Conservation (phyloP, 2,113 vertebrate genomes). For the Tautogolabrus adspersus region DNA sequence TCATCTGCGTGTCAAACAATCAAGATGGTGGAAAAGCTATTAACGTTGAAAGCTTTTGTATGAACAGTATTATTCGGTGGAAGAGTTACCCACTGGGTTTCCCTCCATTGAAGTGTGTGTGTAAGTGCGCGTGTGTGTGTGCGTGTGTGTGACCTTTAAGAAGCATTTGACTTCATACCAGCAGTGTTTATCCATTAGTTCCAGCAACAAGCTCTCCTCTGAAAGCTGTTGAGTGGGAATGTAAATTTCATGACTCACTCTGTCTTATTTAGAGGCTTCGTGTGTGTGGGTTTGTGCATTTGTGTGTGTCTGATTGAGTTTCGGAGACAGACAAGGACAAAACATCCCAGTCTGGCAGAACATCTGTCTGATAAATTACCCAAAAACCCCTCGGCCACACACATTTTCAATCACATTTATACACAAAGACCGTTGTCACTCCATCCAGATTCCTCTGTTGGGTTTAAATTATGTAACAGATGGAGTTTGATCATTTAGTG, state of each 20-base stretch:
- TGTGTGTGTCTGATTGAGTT: constrained; percentile 10
- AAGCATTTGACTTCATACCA: constrained; percentile 48
- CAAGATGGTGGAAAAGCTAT: constrained; percentile 61
- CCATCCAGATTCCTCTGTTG: not conserved
- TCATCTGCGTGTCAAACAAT: constrained; percentile 71
- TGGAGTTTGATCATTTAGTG: not conserved
- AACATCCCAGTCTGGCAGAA: constrained; percentile 13
- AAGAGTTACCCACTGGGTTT: constrained; percentile 22
- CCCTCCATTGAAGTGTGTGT: constrained; percentile 28
- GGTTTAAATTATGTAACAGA: not conserved
- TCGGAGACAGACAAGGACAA: constrained; percentile 15
- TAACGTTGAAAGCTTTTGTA: constrained; percentile 53
- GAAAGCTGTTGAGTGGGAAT: constrained; percentile 26
- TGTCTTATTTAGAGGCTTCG: not conserved
- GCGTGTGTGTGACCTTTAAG: constrained; percentile 33
- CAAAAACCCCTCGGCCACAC: constrained; percentile 3
- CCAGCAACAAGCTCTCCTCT: constrained; percentile 35
- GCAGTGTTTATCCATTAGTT: constrained; percentile 49
- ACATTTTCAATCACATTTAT: not conserved
- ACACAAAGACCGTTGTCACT: not conserved
- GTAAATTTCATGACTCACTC: constrained; percentile 27
- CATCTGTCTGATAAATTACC: constrained; percentile 36
- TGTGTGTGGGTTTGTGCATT: not conserved
- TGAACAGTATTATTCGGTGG: constrained; percentile 56
- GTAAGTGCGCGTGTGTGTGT: not conserved